A percentile compares a stretch with the other conserved stretches of the same genome.
Conservation (phyloP, 2,113 vertebrate genomes). For the Psephotus haematonotus region DNA sequence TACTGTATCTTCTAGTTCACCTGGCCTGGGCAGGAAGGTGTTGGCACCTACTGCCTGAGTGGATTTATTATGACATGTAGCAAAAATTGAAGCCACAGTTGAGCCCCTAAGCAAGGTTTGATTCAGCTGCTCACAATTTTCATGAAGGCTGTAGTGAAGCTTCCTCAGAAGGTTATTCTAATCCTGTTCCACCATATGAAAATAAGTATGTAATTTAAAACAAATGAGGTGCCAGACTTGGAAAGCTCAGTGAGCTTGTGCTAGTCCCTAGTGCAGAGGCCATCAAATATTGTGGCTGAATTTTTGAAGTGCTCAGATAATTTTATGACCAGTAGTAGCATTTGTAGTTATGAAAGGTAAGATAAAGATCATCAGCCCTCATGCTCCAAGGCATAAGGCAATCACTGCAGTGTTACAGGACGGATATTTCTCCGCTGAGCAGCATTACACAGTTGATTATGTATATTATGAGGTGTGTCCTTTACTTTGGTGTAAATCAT, state of each 20-base stretch:
- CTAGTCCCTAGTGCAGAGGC: not conserved
- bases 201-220: constrained; percentile 40
- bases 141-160: not conserved
- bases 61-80: not conserved
- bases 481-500: constrained; percentile 21
- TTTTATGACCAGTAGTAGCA: constrained; percentile 47
- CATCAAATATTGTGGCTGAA: constrained; percentile 40
- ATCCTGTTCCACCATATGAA: not conserved
- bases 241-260: not conserved
- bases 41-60: not conserved
- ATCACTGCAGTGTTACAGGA: constrained; percentile 12
- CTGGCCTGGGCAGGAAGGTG: constrained; percentile 5
- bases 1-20: not conserved
- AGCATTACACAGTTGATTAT: constrained; percentile 52
- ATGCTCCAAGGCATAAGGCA: constrained; percentile 44
- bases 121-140: not conserved
- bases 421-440: constrained; percentile 8
- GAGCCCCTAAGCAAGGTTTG: not conserved
- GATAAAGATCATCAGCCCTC: constrained; percentile 51
- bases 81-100: not conserved
- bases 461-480: constrained; percentile 51
- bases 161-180: constrained; percentile 35
- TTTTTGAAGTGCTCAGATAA: constrained; percentile 46
- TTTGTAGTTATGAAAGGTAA: constrained; percentile 51
- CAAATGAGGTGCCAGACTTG: constrained; percentile 2